These are phyloP conservation scores for Colistium nudipinnis DNA, from an alignment of 2,113 vertebrate genomes.

Conservation along the genomic window DNA sequence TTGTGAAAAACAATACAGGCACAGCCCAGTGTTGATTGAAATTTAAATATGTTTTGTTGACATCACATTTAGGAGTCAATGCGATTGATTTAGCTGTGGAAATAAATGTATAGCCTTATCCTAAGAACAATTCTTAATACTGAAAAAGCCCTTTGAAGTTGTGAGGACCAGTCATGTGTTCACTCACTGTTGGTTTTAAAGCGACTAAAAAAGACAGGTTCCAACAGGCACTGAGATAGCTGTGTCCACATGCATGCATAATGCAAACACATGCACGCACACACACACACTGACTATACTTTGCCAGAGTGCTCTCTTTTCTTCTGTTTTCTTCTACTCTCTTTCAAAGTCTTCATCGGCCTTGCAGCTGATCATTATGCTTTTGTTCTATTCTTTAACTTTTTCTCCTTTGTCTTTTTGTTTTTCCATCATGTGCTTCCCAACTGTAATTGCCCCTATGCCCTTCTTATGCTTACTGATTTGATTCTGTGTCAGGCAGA, in stretches of 20 bases:
- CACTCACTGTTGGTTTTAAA: no score
- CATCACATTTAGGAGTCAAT: no score
- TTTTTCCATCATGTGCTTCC: background rate
- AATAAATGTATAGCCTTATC: no score
- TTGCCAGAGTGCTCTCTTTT: constrained; percentile 16
- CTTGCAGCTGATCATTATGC: background rate
- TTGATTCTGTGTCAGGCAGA: background rate
- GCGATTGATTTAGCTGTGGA: no score
- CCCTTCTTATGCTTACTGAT: background rate
- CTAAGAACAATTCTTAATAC: no score
- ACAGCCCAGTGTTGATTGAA: no score
- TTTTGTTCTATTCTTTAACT: background rate
- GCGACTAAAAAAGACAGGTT: background rate
- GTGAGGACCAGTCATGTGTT: no score
- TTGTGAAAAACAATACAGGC: no score
- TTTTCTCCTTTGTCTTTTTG: background rate
- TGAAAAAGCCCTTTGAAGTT: no score
- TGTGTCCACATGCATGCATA: no score
- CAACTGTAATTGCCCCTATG: constrained; percentile 1
- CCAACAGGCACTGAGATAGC: no score
- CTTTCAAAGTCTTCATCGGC: constrained; percentile 13
- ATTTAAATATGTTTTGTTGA: no score
- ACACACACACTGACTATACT: background rate
- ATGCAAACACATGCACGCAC: constrained; percentile 7
- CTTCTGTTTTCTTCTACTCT: constrained; percentile 14